Conservation (phyloP, 2,888 invertebrate genomes). For the Onchidella celtica region DNA sequence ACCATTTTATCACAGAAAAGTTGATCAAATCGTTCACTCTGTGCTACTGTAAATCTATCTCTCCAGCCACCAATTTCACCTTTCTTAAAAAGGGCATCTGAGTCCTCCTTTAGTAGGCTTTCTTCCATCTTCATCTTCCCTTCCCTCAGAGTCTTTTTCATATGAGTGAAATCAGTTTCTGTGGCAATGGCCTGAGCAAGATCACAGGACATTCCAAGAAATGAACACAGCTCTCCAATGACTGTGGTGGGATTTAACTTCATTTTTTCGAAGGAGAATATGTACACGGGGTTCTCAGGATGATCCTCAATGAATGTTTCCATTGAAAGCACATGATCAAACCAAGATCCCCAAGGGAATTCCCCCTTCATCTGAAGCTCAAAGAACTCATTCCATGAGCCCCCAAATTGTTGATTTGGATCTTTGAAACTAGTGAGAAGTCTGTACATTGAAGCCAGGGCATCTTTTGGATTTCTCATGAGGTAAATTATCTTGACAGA, state of each 20-base stretch:
- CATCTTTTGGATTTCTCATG: slow-evolving; percentile 33
- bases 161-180: slow-evolving; percentile 6
- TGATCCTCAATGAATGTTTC: not conserved
- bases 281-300: not conserved
- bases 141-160: not conserved
- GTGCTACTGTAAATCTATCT: not conserved
- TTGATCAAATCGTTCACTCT: not conserved
- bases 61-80: slow-evolving; percentile 5
- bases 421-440: not conserved
- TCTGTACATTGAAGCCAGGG: not conserved
- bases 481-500: slow-evolving; percentile 7
- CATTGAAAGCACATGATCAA: slow-evolving; percentile 20
- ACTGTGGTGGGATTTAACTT: not conserved
- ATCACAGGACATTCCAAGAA: slow-evolving; percentile 7
- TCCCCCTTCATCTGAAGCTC: not conserved
- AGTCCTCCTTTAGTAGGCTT: not conserved
- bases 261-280: slow-evolving; percentile 21
- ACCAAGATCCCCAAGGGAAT: slow-evolving; percentile 23
- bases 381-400: slow-evolving; percentile 18
- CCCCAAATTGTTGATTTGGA: not conserved
- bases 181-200: slow-evolving; percentile 14
- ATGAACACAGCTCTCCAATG: slow-evolving; percentile 5
- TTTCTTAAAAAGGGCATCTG: slow-evolving; percentile 23
- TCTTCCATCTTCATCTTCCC: slow-evolving; percentile 7
- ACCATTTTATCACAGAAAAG: not conserved